These are phyloP conservation scores for Parazoanthus atlanticus DNA, from an alignment of 92 coral and sea anemone species.

Conservation along the genomic window DNA sequence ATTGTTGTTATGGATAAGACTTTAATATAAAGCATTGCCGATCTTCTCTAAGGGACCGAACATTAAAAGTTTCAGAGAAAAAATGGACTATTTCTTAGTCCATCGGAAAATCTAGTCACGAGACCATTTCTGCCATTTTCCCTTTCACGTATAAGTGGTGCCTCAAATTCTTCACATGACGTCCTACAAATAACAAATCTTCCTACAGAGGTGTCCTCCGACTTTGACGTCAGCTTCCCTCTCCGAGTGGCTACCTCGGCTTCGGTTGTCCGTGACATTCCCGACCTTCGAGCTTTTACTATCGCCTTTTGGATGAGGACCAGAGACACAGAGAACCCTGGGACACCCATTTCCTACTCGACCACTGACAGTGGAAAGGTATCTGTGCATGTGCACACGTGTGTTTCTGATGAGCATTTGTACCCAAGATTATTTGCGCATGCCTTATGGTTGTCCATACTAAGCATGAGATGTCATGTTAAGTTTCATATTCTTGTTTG, in stretches of 20 bases:
- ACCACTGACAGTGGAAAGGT: conserved; percentile 71
- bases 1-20: too few species aligned
- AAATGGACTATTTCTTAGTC: too few species aligned
- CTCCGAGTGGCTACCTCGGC: conserved; percentile 81
- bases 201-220: conserved; percentile 68
- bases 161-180: neutral
- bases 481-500: too few species aligned
- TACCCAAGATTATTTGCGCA: too few species aligned
- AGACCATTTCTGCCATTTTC: too few species aligned
- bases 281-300: conserved; percentile 87
- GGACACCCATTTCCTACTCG: conserved; percentile 93
- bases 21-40: too few species aligned
- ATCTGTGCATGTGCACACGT: neutral
- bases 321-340: conserved; percentile 86
- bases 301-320: conserved; percentile 96
- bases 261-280: conserved; percentile 69
- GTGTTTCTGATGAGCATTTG: neutral
- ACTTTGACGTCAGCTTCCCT: conserved; percentile 85
- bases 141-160: too few species aligned
- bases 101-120: too few species aligned
- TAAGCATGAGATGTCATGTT: too few species aligned
- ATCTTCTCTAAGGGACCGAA: too few species aligned
- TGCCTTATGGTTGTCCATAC: too few species aligned
- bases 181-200: neutral
- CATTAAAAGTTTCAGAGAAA: too few species aligned